Conservation (phyloP, 2,113 vertebrate species). For the Charina bottae region DNA sequence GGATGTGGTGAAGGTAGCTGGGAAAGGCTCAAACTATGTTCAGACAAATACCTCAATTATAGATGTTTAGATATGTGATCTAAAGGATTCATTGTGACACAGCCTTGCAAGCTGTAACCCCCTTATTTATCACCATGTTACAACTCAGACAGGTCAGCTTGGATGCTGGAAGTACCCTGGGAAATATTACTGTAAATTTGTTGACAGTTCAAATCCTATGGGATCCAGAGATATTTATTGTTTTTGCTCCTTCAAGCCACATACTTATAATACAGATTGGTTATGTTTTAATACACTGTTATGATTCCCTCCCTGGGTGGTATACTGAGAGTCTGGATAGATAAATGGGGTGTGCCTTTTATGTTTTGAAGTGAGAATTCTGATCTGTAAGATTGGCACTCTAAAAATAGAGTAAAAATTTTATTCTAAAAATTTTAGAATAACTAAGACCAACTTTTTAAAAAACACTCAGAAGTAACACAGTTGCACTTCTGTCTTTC, state of each 20-base stretch:
- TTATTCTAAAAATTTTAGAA: no score
- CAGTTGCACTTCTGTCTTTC: background rate
- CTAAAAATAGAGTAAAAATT: background rate
- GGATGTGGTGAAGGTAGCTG: background rate
- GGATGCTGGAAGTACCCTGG: background rate
- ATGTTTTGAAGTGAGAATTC: background rate
- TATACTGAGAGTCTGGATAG: background rate
- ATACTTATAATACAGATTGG: background rate
- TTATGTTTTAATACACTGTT: background rate
- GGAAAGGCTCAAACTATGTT: background rate
- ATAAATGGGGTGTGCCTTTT: background rate
- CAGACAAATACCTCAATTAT: background rate
- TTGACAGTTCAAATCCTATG: conserved; percentile 6
- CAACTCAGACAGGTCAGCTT: background rate
- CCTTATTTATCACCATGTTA: background rate
- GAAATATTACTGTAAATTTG: conserved; percentile 3
- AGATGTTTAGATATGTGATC: background rate
- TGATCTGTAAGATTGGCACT: background rate
- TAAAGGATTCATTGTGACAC: background rate
- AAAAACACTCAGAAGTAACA: background rate
- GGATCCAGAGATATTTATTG: background rate
- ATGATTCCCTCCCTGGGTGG: background rate
- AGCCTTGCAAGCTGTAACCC: background rate
- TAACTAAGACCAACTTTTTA: background rate
- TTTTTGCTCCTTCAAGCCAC: background rate